phyloP scores from a whole-genome alignment of 92 coral and sea anemone genomes.

The Anthopleura xanthogrammica region DNA sequence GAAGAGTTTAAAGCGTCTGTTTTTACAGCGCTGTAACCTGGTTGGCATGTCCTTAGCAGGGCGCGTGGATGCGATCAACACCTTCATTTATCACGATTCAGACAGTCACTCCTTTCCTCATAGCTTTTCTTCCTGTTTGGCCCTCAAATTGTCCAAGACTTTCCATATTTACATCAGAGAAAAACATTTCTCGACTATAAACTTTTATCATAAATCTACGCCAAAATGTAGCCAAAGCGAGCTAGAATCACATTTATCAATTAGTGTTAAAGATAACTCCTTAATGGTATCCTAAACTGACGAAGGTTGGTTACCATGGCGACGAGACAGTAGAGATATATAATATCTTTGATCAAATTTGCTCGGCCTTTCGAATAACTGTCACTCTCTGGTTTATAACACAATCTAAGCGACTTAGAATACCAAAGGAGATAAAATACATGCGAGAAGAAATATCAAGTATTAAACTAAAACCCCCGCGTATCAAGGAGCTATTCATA shows the following conservation, averaged over 20 bases:
- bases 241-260: neutral
- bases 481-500: no score
- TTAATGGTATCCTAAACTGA: neutral
- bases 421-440: no score
- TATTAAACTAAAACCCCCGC: no score
- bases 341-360: no score
- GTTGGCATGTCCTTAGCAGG: neutral
- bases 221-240: neutral
- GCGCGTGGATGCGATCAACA: neutral
- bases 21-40: neutral
- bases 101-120: neutral
- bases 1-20: neutral
- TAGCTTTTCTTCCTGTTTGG: neutral
- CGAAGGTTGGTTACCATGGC: neutral
- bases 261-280: neutral
- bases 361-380: neutral
- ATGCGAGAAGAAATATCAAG: no score
- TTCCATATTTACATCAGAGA: no score
- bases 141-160: neutral
- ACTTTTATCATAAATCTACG: neutral
- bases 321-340: no score
- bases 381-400: no score
- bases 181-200: no score
- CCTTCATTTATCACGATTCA: neutral
- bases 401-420: no score